Conservation (phyloP, 2,888 invertebrate species). For the Drosophila multiciliata region DNA sequence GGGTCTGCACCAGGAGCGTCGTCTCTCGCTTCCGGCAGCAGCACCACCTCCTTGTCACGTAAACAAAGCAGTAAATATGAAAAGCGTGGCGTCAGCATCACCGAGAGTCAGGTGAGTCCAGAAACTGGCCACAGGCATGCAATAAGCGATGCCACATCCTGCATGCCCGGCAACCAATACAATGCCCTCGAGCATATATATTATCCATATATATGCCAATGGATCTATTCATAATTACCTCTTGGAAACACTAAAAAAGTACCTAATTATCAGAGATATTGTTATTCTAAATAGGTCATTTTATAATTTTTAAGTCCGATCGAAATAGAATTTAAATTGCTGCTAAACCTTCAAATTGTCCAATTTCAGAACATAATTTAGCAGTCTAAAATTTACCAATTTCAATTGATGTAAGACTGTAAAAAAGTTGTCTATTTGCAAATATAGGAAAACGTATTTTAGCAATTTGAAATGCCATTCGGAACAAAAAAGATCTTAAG, state of each 20-base stretch:
- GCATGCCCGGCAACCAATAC: constrained; percentile 10
- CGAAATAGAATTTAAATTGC: background rate
- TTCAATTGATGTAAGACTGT: background rate
- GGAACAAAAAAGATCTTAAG: background rate
- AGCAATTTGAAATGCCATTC: background rate
- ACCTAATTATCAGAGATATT: background rate
- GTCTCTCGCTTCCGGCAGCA: constrained; percentile 62
- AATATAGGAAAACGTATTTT: background rate
- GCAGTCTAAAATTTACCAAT: background rate
- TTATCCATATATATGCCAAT: background rate
- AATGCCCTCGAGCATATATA: constrained; percentile 4
- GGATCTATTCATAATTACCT: constrained; percentile 8
- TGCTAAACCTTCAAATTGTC: background rate
- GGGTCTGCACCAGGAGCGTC: constrained; percentile 24
- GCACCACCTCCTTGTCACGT: constrained; percentile 81
- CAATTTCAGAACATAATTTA: background rate
- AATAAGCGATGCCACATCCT: background rate
- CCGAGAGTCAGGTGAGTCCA: constrained; percentile 84
- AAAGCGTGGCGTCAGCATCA: constrained; percentile 84
- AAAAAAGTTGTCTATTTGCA: background rate
- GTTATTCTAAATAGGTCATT: background rate
- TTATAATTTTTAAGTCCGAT: background rate
- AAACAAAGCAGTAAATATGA: constrained; percentile 85
- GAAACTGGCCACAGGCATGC: constrained; percentile 26
- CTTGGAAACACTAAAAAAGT: background rate